Percentiles rank a stretch among this genome's conserved stretches.
Conservation (phyloP, 2,888 invertebrate species). For the Dolomedes plantarius region DNA sequence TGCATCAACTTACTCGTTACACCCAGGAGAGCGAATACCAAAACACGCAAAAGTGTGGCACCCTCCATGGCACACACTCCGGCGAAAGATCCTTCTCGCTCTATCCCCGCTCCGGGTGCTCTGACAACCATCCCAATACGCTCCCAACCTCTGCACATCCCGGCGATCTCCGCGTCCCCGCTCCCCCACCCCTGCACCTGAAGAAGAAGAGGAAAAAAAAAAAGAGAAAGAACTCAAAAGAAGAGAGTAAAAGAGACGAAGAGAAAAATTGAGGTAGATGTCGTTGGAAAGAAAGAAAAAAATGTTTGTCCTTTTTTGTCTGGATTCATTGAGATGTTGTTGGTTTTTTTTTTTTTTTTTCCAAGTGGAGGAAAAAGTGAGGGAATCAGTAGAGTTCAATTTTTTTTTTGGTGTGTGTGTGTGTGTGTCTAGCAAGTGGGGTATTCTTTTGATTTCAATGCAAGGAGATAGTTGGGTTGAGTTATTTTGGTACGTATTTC, state of each 20-base stretch:
- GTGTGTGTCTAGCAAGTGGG: not conserved
- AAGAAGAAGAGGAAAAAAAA: constrained; percentile 5
- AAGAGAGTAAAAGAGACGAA: not conserved
- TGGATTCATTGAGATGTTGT: constrained; percentile 9
- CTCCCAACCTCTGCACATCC: constrained; percentile 10
- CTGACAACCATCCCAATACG: constrained; percentile 6
- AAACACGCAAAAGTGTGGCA: constrained; percentile 3
- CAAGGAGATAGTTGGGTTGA: not conserved
- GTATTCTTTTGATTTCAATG: not conserved
- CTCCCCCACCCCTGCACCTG: not conserved
- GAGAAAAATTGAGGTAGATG: constrained; percentile 14
- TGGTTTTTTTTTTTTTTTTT: not conserved
- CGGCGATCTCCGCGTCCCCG: not conserved
- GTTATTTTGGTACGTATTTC: not conserved
- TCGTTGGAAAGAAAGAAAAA: not conserved
- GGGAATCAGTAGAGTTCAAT: not conserved
- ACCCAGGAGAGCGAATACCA: not conserved
- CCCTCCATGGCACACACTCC: not conserved
- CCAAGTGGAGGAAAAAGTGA: not conserved
- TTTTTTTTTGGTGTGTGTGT: not conserved
- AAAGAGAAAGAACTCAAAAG: not conserved
- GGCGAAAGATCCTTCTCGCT: not conserved
- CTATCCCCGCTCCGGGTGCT: constrained; percentile 4
- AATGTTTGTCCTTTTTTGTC: constrained; percentile 16
- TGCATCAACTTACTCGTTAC: constrained; percentile 2